A percentile compares a stretch with the other conserved stretches of the same genome.
These are phyloP conservation scores for Tiliacea aurago DNA, from an alignment of 2,888 invertebrate genomes.

Conservation along the genomic window DNA sequence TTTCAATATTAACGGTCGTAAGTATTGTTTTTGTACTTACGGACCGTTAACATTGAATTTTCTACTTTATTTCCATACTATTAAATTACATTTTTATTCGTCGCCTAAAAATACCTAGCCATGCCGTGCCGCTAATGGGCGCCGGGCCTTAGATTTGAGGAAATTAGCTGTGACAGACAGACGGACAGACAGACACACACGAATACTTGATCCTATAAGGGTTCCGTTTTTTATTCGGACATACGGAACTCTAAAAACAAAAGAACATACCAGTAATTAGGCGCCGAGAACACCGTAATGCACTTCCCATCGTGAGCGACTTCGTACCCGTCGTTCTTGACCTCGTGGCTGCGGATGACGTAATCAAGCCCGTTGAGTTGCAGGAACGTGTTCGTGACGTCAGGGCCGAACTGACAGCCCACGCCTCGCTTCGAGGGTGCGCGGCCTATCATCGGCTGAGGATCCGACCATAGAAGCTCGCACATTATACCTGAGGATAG, in stretches of 20 bases:
- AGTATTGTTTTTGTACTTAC: too few species aligned
- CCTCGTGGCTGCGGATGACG: conserved; percentile 98
- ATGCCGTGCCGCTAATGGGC: too few species aligned
- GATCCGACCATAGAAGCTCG: conserved; percentile 99
- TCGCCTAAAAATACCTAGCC: too few species aligned
- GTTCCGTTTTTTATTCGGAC: background rate
- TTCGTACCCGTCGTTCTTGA: conserved; percentile 99
- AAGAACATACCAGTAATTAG: conserved; percentile 97
- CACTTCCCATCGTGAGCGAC: conserved; percentile 98
- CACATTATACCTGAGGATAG: conserved; percentile 95
- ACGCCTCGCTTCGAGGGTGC: conserved; percentile 99
- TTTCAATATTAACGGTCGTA: too few species aligned
- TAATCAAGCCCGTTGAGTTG: conserved; percentile 97
- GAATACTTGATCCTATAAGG: too few species aligned
- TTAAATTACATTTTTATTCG: too few species aligned
- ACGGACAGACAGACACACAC: too few species aligned
- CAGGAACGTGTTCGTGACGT: conserved; percentile 97
- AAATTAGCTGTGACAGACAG: too few species aligned
- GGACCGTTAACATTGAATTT: too few species aligned
- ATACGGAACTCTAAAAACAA: background rate
- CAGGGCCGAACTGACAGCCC: conserved; percentile 99
- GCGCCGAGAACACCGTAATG: conserved; percentile 99
- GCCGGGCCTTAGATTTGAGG: too few species aligned
- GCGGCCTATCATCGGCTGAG: conserved; percentile 96
- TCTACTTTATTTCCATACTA: too few species aligned